Base-by-base conservation (phyloP, 2,888 invertebrate genomes). In the Alloplasta piceator region DNA sequence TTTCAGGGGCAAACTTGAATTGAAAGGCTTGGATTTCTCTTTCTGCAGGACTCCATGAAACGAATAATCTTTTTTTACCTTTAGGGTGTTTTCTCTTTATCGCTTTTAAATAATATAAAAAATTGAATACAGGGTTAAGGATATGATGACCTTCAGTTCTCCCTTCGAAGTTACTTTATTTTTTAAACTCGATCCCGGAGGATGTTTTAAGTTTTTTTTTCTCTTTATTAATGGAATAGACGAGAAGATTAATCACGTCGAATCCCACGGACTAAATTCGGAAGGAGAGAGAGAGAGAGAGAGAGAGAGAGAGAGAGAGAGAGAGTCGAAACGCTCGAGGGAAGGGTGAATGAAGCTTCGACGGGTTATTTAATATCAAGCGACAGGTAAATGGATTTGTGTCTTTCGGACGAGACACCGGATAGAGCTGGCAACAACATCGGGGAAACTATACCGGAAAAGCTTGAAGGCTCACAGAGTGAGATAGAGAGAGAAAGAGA, bases 291-390 rank as follows among this genome's bases (percentile, higher is more conserved):
- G n/a, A 16, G 39, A 1, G 41, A 14, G 55, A 56, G 43, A 12
- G n/a, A 43, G 16, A 26, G 58, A 38, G 39, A 5, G 60, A n/a
- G 1, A 64, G 39, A 6, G 38, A 6, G 52, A 52, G 16, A 14
- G 6, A 12, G 10, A 52, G 26, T 1, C 16, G 43, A 73, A 72
- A 56, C 38, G 66, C 67, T 68, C 36, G 76, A 63, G 61, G 72
- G 76, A 36, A 50, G 43, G 12, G n/a, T 61, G n/a, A 4, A 14
- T 7, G 72, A 56, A 76, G 61, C 70, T 43, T 39, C 67, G 67
- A 67, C 56, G 56, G 56, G 55, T 80, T 63, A 68, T 76, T 80
- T 76, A 76, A 80, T 76, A 76, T 72, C 36, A 55, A 38, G 43
- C 63, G 60, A 5, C 41, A 66, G 66, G 76, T 56, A 76, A 80